These are phyloP conservation scores for Ptychobarbus kaznakovi DNA, from an alignment of 2,797 vertebrate genomes.

Conservation along the genomic window DNA sequence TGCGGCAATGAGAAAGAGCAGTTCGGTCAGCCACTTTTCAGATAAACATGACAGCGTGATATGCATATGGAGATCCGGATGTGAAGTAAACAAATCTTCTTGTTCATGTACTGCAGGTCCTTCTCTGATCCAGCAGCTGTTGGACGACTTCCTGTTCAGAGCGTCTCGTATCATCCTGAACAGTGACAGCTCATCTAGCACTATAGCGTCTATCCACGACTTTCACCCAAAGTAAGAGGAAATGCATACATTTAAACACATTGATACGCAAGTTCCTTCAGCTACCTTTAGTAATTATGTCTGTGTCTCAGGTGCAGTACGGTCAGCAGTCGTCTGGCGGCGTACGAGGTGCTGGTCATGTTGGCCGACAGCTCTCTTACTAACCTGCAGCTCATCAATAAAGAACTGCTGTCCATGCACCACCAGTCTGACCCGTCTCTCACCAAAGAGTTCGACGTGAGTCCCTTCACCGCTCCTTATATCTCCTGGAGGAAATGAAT, in stretches of 20 bases:
- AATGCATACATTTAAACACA: neutral
- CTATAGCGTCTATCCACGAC: constrained; percentile 91
- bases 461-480: constrained; percentile 51
- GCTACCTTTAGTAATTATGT: neutral
- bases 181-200: constrained; percentile 91
- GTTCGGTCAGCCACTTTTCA: constrained; percentile 82
- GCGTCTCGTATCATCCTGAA: constrained; percentile 99
- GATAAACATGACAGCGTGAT: neutral
- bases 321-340: constrained; percentile 94
- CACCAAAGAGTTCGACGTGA: constrained; percentile 97
- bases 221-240: constrained; percentile 94
- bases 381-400: constrained; percentile 93
- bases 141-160: constrained; percentile 98
- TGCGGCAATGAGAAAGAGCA: constrained; percentile 96
- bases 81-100: neutral
- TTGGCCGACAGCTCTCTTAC: constrained; percentile 93
- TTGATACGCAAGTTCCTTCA: neutral
- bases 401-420: constrained; percentile 95
- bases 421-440: constrained; percentile 96
- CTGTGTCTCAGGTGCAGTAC: constrained; percentile 88
- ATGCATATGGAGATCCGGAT: neutral
- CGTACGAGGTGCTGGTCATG: constrained; percentile 98
- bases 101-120: constrained; percentile 80
- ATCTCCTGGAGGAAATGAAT: neutral
- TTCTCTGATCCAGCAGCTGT: constrained; percentile 94